These are phyloP conservation scores for Sipha flava DNA, from an alignment of 1,140 invertebrate species.

Conservation along the genomic window DNA sequence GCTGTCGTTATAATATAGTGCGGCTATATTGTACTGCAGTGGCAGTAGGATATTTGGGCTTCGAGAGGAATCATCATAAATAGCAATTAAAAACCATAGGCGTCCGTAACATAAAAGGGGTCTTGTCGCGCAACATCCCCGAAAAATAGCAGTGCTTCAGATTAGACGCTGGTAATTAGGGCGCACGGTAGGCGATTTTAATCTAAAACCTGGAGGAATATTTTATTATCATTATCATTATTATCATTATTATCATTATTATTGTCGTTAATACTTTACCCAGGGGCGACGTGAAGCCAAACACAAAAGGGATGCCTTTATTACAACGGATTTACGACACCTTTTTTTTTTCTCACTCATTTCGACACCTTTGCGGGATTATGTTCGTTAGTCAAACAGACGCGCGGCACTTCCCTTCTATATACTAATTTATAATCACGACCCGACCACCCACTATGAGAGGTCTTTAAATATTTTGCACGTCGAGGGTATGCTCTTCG, in stretches of 20 bases:
- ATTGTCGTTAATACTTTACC: conserved; percentile 15
- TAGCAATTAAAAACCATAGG: conserved; percentile 30
- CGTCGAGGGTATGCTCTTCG: background rate
- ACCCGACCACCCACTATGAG: background rate
- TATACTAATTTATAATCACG: conserved; percentile 17
- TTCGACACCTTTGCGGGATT: conserved; percentile 24
- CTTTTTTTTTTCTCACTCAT: conserved; percentile 18
- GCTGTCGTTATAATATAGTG: background rate
- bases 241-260: background rate
- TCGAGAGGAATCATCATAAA: conserved; percentile 21
- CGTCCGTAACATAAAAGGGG: background rate
- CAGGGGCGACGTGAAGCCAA: background rate
- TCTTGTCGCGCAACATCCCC: background rate
- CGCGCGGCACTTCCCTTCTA: background rate
- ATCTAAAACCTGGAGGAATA: conserved; percentile 28
- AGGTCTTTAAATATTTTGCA: conserved; percentile 8
- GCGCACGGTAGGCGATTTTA: conserved; percentile 15
- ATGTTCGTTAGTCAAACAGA: conserved; percentile 31
- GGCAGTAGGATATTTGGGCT: background rate
- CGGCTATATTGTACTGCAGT: too few relatives aligned
- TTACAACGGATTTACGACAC: conserved; percentile 31
- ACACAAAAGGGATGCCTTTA: background rate
- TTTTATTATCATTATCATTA: conserved; percentile 14
- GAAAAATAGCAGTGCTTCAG: background rate
- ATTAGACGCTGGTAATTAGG: conserved; percentile 5